Conservation (phyloP, 2,797 vertebrate genomes). For the Coregonus ussuriensis region DNA sequence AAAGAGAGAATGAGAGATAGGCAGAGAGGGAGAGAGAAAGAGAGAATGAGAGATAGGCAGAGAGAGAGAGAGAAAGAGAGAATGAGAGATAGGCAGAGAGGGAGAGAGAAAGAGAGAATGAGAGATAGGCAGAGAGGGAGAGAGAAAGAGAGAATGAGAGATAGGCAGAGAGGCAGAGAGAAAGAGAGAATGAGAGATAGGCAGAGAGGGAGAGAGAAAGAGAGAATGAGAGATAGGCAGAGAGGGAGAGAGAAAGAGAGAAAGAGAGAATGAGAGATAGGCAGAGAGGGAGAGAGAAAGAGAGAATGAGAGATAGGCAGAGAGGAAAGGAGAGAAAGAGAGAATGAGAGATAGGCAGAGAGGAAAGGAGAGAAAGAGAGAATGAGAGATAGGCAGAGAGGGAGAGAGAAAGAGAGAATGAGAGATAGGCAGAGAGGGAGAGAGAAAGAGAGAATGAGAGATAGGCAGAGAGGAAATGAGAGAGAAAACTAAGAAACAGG, state of each 20-base stretch:
- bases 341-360: slow-evolving; percentile 20
- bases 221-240: background rate
- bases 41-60: too few species aligned
- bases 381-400: slow-evolving; percentile 37
- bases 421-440: slow-evolving; percentile 44
- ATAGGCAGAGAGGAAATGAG: background rate
- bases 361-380: slow-evolving; percentile 34
- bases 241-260: too few species aligned
- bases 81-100: too few species aligned
- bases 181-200: slow-evolving; percentile 38
- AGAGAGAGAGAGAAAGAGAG: too few species aligned
- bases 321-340: background rate
- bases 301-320: too few species aligned
- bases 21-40: too few species aligned
- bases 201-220: slow-evolving; percentile 28
- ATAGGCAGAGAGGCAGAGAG: slow-evolving; percentile 31
- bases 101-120: too few species aligned
- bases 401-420: slow-evolving; percentile 23
- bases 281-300: background rate
- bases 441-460: background rate
- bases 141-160: slow-evolving; percentile 34
- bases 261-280: background rate
- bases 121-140: slow-evolving; percentile 31
- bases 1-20: too few species aligned
- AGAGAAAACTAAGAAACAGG: slow-evolving; percentile 43